A percentile compares a stretch with the other conserved stretches of the same genome.
Conservation (phyloP, 2,113 vertebrate species). For the Syngnathoides biaculeatus region DNA sequence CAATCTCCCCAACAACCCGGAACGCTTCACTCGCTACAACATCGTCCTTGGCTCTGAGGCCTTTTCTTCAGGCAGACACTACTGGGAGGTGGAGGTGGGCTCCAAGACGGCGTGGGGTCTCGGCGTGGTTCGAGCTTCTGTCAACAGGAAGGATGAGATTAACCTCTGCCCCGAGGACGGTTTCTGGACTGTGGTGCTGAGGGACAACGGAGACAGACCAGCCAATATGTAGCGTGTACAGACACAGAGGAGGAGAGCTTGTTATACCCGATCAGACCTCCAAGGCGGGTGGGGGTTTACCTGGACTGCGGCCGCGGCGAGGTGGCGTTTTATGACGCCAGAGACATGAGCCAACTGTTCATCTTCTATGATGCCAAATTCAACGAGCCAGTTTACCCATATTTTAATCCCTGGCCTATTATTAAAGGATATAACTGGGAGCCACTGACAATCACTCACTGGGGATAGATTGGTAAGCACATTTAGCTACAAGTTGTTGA, state of each 20-base stretch:
- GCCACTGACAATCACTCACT: slow-evolving; percentile 66
- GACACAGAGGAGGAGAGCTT: slow-evolving; percentile 72
- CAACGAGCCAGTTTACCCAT: slow-evolving; percentile 73
- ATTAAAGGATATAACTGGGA: slow-evolving; percentile 71
- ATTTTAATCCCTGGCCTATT: slow-evolving; percentile 85
- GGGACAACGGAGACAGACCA: slow-evolving; percentile 54
- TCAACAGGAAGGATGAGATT: slow-evolving; percentile 77
- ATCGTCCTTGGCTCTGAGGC: slow-evolving; percentile 72
- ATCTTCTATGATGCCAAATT: slow-evolving; percentile 73
- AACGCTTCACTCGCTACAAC: slow-evolving; percentile 81
- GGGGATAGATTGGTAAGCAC: slow-evolving; percentile 16
- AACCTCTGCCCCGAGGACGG: slow-evolving; percentile 80
- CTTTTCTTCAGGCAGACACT: slow-evolving; percentile 72
- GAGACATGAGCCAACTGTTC: slow-evolving; percentile 80
- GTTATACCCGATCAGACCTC: slow-evolving; percentile 57
- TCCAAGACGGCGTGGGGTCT: slow-evolving; percentile 83
- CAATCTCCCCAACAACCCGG: slow-evolving; percentile 63
- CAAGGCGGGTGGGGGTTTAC: slow-evolving; percentile 73
- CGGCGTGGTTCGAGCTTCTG: slow-evolving; percentile 71
- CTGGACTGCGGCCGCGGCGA: slow-evolving; percentile 74
- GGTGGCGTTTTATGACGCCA: slow-evolving; percentile 78
- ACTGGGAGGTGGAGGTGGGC: slow-evolving; percentile 85
- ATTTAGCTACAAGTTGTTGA: neutral
- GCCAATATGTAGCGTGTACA: slow-evolving; percentile 75
- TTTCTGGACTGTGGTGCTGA: slow-evolving; percentile 79